Conservation (phyloP, 2,888 invertebrate species). For the Aleiodes testaceus region DNA sequence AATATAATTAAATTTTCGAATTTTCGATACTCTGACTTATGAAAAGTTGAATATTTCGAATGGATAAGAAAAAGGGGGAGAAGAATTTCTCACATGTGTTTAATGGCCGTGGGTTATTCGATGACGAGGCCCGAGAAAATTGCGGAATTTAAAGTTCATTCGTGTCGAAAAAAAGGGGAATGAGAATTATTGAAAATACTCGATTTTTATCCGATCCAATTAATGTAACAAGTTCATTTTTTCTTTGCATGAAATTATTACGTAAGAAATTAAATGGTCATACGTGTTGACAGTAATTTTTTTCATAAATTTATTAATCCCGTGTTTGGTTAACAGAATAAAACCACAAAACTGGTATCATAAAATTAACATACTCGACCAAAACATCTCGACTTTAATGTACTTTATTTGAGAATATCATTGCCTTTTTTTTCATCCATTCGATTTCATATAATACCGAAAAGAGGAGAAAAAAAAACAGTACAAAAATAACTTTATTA, state of each 20-base stretch:
- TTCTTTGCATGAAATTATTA: too few species aligned
- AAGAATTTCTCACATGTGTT: not conserved
- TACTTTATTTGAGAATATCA: slow-evolving; percentile 1
- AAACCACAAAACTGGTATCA: slow-evolving; percentile 41
- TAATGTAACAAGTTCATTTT: too few species aligned
- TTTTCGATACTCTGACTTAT: too few species aligned
- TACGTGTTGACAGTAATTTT: slow-evolving; percentile 19
- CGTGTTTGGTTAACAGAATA: not conserved
- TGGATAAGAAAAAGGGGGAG: not conserved
- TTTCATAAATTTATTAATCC: slow-evolving; percentile 9
- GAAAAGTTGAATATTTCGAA: too few species aligned
- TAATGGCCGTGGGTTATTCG: not conserved
- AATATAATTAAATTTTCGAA: too few species aligned
- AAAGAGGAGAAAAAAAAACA: not conserved
- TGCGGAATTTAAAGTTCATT: too few species aligned
- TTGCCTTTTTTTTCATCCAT: slow-evolving; percentile 1
- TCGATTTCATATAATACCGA: slow-evolving; percentile 10
- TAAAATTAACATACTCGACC: slow-evolving; percentile 53
- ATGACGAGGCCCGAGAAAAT: not conserved
- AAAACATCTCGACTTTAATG: slow-evolving; percentile 40
- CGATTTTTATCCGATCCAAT: not conserved
- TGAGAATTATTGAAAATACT: not conserved
- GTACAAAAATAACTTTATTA: slow-evolving; percentile 25
- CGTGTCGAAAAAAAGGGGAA: too few species aligned
- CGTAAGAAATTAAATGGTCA: not conserved